Percentiles rank a stretch among this genome's conserved stretches.
Conservation (phyloP, 2,113 vertebrate genomes). For the Bos indicus region DNA sequence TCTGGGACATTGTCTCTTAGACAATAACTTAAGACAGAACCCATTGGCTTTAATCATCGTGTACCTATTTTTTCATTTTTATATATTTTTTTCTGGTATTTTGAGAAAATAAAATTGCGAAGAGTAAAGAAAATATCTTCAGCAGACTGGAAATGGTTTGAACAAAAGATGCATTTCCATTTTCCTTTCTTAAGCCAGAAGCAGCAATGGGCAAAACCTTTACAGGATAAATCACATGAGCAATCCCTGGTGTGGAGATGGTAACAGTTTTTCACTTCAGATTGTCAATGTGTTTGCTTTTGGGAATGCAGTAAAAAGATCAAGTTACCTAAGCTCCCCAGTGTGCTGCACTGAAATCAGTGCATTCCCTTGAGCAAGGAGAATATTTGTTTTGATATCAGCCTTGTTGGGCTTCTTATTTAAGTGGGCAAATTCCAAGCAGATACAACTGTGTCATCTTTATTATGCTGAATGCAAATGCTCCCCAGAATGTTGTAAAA, state of each 20-base stretch:
- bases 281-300: constrained; percentile 31
- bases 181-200: neutral
- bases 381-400: constrained; percentile 5
- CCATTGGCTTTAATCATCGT: neutral
- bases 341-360: neutral
- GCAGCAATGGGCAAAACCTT: neutral
- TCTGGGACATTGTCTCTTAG: neutral
- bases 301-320: constrained; percentile 39
- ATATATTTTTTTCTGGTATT: neutral
- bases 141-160: neutral
- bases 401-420: neutral
- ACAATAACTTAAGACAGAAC: neutral
- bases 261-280: constrained; percentile 36
- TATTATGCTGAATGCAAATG: neutral
- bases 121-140: neutral
- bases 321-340: neutral
- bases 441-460: neutral
- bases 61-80: neutral
- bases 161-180: neutral
- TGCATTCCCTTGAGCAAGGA: neutral
- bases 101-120: neutral
- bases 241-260: neutral
- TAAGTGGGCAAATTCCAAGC: neutral
- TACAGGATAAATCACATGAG: constrained; percentile 12
- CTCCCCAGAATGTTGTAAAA: neutral